Evolutionary conservation across 35 echinoderm and acorn worm species (phyloP).

Genomic region (Apostichopus japonicus): DNA sequence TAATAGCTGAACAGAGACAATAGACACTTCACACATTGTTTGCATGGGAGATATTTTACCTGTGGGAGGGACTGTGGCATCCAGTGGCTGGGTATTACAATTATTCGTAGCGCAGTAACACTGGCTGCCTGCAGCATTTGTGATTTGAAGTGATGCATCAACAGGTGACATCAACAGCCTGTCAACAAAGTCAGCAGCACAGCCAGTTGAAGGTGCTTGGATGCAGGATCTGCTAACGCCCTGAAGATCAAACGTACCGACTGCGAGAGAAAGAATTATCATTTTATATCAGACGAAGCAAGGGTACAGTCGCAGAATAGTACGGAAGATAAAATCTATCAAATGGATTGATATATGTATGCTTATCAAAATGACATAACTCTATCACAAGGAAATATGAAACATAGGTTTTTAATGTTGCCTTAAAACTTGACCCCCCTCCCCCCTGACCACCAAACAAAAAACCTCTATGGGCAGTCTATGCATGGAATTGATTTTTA

Average conservation of each 20-base stretch:
- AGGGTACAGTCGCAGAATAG: too few species aligned
- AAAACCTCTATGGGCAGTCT: not conserved
- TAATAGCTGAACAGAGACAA: too few species aligned
- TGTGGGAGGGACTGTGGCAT: constrained; percentile 13
- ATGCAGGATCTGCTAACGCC: constrained; percentile 5
- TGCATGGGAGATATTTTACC: too few species aligned
- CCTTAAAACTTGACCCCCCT: too few species aligned
- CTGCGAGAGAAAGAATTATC: not conserved
- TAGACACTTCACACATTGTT: too few species aligned
- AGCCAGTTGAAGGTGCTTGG: not conserved
- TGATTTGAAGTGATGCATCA: constrained; percentile 3
- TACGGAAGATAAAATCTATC: too few species aligned
- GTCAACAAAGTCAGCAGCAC: constrained; percentile 15
- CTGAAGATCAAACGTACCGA: constrained; percentile 29
- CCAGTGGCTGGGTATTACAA: constrained; percentile 27
- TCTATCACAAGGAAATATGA: too few species aligned
- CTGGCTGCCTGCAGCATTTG: constrained; percentile 13
- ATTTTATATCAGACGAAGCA: too few species aligned
- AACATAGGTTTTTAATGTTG: too few species aligned
- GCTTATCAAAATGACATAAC: too few species aligned
- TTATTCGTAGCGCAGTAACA: not conserved
- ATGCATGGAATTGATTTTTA: not conserved
- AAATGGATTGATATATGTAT: too few species aligned
- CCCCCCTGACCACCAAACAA: too few species aligned
- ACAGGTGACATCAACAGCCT: constrained; percentile 2